Percentiles rank a stretch among this genome's conserved stretches.
Conservation (phyloP, 1,140 invertebrate genomes). For the Drosophila sproati region DNA sequence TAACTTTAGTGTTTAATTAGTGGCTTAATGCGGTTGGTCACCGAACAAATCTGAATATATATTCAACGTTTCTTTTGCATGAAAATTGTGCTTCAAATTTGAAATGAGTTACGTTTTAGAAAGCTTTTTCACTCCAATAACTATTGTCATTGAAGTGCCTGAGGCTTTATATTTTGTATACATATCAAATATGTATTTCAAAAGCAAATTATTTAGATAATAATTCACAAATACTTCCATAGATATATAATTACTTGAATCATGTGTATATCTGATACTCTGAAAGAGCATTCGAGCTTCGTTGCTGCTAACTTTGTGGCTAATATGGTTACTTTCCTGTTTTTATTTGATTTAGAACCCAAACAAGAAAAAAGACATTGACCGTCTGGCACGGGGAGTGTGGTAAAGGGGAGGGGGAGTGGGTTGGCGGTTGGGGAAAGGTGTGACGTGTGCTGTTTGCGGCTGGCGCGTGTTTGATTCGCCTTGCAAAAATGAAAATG, state of each 20-base stretch:
- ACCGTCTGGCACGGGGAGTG: neutral
- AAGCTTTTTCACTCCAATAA: too few species aligned
- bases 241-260: too few species aligned
- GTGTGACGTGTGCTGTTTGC: neutral
- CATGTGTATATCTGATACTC: neutral
- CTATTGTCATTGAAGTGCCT: too few species aligned
- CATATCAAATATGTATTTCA: too few species aligned
- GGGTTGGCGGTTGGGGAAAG: neutral
- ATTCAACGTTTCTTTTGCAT: too few species aligned
- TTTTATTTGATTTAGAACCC: slow-evolving; percentile 10
- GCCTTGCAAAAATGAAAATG: slow-evolving; percentile 15
- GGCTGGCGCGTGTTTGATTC: slow-evolving; percentile 43
- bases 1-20: neutral
- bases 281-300: slow-evolving; percentile 10
- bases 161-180: too few species aligned
- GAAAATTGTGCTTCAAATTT: too few species aligned
- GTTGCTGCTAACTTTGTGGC: neutral
- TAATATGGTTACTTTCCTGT: slow-evolving; percentile 7
- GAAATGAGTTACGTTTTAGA: too few species aligned
- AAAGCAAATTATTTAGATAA: neutral
- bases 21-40: too few species aligned
- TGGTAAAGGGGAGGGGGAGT: neutral
- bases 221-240: neutral
- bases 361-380: slow-evolving; percentile 1
- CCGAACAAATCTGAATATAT: too few species aligned